Evolutionary conservation across 2,113 vertebrate genomes (phyloP), one percentile per base, ranked within the genome.

Genomic region (Vicugna pacos): DNA sequence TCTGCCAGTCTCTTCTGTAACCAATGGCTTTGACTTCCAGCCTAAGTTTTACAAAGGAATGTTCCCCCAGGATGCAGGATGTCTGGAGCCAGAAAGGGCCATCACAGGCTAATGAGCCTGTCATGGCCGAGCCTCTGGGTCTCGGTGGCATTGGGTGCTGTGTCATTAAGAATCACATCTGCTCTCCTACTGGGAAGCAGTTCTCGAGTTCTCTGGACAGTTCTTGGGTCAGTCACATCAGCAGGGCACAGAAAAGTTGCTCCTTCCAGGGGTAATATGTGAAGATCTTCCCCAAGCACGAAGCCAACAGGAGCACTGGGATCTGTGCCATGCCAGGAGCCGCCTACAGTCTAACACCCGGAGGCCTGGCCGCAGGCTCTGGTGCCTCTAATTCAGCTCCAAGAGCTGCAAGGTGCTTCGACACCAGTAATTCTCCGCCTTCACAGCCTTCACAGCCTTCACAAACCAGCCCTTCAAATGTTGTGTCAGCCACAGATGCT

Each of bases 401-500:
- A 99, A 97, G 6, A 99, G 98, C 75, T 99, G 99, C 98, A 99
- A 99, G 19, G 99, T 99, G 3, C 99, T 99, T 69, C 99, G 98
- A 96, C 99, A 99, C 2, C 99, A 99, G 72, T 99, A 99, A 96
- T 98, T 98, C 38, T 98, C 98, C 2, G 7, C 70, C 60, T 98
- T 99, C 0, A 99, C 97, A 0, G 7, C 70, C 60, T 98, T 99
- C 0, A 99, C 97, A 0, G 99, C 99, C 98, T 99, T 99, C 56
- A 99, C 99, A 35, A 99, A 99, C 1, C 99, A 99, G 95, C 99
- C 99, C 72, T 42, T 99, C 26, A 98, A 76, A 38, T 99, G 99
- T 16, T 99, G 98, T 26, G 58, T 67, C 50, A 99, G 11, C 99
- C 99, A 99, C 24, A 95, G 95, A 67, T 99, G 99, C 92, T 99